These are phyloP conservation scores for Stomatorhinus walkeri DNA, from an alignment of 2,797 vertebrate species.

Conservation along the genomic window DNA sequence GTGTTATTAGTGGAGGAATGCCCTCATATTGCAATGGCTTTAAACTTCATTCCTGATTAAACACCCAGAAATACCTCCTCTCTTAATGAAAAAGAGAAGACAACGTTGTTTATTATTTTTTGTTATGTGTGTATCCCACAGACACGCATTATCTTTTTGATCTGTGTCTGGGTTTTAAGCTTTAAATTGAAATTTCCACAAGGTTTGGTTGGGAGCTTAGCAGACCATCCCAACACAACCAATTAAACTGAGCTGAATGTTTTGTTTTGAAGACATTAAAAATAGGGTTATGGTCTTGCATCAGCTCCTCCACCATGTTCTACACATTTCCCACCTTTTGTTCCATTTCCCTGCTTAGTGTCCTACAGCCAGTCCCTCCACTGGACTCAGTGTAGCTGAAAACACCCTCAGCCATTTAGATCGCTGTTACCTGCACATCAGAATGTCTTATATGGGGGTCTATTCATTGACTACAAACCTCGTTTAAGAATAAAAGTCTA, in stretches of 20 bases:
- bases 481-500: neutral
- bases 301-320: neutral
- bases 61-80: neutral
- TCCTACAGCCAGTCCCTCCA: neutral
- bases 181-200: neutral
- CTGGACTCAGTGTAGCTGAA: neutral
- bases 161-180: neutral
- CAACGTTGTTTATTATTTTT: conserved; percentile 3
- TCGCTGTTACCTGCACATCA: neutral
- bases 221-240: neutral
- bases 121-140: neutral
- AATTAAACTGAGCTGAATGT: neutral
- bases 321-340: neutral
- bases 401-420: neutral
- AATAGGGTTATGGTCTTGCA: neutral
- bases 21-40: neutral
- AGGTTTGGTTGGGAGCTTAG: neutral
- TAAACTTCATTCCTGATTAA: neutral
- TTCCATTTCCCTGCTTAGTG: neutral
- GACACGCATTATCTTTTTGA: neutral
- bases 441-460: neutral
- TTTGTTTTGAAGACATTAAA: neutral
- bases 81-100: neutral
- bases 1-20: neutral
- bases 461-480: neutral